phyloP scores from a whole-genome alignment of 2,797 vertebrate species.

The Varecia variegata region DNA sequence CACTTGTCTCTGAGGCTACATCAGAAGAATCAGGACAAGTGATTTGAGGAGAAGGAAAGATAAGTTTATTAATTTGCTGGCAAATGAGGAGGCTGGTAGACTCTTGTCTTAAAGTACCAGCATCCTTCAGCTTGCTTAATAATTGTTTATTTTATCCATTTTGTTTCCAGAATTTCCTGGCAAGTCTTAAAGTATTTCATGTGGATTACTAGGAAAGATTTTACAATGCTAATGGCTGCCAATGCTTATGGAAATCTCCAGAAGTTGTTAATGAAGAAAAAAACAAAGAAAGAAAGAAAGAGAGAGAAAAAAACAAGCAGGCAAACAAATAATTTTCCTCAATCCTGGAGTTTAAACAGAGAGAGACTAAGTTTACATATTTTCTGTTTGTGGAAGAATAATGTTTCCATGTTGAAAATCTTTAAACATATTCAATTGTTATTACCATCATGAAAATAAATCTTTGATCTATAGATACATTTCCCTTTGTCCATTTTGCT shows the following conservation, averaged over 20 bases:
- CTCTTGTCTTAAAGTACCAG: too few relatives aligned
- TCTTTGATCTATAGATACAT: not conserved
- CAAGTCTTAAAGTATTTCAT: conserved; percentile 50
- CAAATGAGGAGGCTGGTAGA: too few relatives aligned
- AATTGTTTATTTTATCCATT: conserved; percentile 52
- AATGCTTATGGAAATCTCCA: conserved; percentile 30
- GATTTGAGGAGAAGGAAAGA: too few relatives aligned
- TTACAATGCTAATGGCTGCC: conserved; percentile 1
- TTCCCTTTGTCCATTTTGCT: conserved; percentile 9
- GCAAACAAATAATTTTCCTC: not conserved
- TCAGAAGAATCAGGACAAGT: too few relatives aligned
- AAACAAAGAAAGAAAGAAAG: not conserved
- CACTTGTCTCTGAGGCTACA: too few relatives aligned
- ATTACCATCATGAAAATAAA: too few relatives aligned
- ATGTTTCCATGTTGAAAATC: conserved; percentile 19
- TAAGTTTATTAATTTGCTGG: too few relatives aligned
- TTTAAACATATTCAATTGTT: not conserved
- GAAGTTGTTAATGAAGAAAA: conserved; percentile 42
- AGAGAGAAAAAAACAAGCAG: not conserved
- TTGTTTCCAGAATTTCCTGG: conserved; percentile 11
- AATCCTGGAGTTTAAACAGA: not conserved
- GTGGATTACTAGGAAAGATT: conserved; percentile 46
- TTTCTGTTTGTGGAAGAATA: conserved; percentile 16
- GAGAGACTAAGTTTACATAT: not conserved
- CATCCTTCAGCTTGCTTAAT: conserved; percentile 16